A percentile compares a stretch with the other conserved stretches of the same genome.
Conservation (phyloP, 2,888 invertebrate genomes). For the Atherix ibis region DNA sequence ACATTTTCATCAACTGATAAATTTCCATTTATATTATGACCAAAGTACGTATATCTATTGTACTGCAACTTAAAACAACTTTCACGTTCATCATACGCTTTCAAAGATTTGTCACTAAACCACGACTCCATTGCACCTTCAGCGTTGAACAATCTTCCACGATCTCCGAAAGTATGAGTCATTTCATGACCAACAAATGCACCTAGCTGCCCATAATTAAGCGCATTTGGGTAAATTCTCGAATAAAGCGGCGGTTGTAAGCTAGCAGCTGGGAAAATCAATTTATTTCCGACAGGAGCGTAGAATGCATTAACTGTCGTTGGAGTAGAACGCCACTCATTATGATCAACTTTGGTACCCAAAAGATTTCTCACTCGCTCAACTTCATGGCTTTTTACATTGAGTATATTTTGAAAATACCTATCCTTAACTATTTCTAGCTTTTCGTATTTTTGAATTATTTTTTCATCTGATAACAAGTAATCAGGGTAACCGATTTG, state of each 20-base stretch:
- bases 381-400: constrained; percentile 49
- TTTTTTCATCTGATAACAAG: constrained; percentile 45
- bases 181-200: constrained; percentile 79
- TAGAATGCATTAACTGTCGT: constrained; percentile 85
- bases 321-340: constrained; percentile 48
- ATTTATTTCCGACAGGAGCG: constrained; percentile 78
- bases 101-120: constrained; percentile 56
- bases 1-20: constrained; percentile 73
- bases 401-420: constrained; percentile 61
- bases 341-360: constrained; percentile 47
- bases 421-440: constrained; percentile 50
- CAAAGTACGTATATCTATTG: constrained; percentile 56
- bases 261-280: constrained; percentile 81
- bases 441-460: constrained; percentile 58
- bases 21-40: constrained; percentile 48
- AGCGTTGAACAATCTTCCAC: constrained; percentile 74
- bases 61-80: constrained; percentile 70
- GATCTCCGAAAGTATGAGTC: constrained; percentile 72
- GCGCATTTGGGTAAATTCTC: constrained; percentile 50
- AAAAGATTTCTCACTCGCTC: constrained; percentile 49
- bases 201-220: constrained; percentile 71
- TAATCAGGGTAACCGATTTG: constrained; percentile 80
- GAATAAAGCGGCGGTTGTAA: constrained; percentile 81
- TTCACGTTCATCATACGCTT: constrained; percentile 48
- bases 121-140: constrained; percentile 64